Evolutionary conservation across 2,888 invertebrate species (phyloP).

Genomic region (Iphiclides podalirius): DNA sequence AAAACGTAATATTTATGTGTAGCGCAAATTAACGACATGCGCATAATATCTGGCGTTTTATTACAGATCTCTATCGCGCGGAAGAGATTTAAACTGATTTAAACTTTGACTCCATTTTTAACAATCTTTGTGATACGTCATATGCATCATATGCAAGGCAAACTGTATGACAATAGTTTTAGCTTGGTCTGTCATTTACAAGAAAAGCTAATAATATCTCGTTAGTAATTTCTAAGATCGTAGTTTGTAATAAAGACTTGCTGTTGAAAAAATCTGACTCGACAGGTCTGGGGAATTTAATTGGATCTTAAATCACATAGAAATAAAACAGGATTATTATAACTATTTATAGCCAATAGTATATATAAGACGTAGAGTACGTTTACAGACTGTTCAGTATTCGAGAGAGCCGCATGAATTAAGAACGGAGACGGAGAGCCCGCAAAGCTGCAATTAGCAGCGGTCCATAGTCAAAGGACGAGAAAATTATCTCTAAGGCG

Average conservation of each 20-base stretch:
- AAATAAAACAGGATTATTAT: too few species aligned
- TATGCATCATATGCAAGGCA: background rate
- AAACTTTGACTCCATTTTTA: background rate
- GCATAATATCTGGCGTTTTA: background rate
- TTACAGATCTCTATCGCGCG: background rate
- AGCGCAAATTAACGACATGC: background rate
- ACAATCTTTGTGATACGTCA: too few species aligned
- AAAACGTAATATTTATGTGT: background rate
- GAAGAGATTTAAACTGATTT: background rate
- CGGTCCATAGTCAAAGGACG: constrained; percentile 20
- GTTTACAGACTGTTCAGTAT: background rate
- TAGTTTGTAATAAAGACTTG: too few species aligned
- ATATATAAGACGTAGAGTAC: background rate
- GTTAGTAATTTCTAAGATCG: too few species aligned
- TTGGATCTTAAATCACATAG: too few species aligned
- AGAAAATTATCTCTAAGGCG: constrained; percentile 16
- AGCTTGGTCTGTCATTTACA: background rate
- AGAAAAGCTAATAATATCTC: background rate
- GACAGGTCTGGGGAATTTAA: too few species aligned
- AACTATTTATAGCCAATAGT: background rate
- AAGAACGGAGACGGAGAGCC: constrained; percentile 6
- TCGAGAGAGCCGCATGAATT: constrained; percentile 1
- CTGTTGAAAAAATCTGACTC: too few species aligned
- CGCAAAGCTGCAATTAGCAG: constrained; percentile 17
- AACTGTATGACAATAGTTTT: too few species aligned